These are phyloP conservation scores for Drosophila fuyamai DNA, from an alignment of 1,140 invertebrate genomes.

Conservation along the genomic window DNA sequence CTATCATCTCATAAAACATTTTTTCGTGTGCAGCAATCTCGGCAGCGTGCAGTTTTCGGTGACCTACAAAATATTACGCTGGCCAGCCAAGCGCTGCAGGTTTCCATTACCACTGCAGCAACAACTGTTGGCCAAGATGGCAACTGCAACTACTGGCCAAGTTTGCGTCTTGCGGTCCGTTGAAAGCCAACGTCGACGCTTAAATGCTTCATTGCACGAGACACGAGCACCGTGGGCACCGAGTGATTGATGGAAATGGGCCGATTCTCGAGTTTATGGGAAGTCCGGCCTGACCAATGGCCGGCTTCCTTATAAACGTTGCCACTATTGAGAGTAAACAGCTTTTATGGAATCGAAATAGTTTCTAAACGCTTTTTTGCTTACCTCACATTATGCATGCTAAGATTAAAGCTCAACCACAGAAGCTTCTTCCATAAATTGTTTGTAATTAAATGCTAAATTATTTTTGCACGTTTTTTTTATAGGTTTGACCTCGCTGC, in stretches of 20 bases:
- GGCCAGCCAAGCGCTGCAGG: conserved; percentile 81
- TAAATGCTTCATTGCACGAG: conserved; percentile 61
- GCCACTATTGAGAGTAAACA: conserved; percentile 1
- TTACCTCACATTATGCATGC: conserved; percentile 16
- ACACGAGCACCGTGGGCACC: conserved; percentile 27
- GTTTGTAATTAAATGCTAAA: conserved; percentile 41
- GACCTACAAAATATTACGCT: conserved; percentile 83
- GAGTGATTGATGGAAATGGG: conserved; percentile 38
- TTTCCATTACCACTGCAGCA: conserved; percentile 77
- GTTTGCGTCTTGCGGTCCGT: conserved; percentile 41
- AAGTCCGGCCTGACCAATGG: neutral
- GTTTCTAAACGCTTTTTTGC: conserved; percentile 19
- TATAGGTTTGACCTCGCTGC: conserved; percentile 32
- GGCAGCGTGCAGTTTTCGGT: conserved; percentile 42
- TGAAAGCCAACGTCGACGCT: conserved; percentile 67
- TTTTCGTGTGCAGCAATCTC: conserved; percentile 11
- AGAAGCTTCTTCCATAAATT: conserved; percentile 36
- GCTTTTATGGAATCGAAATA: conserved; percentile 1
- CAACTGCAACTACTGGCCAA: conserved; percentile 55
- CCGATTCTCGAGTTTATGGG: neutral
- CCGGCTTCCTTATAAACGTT: conserved; percentile 20
- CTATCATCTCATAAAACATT: neutral
- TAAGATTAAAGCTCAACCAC: conserved; percentile 16
- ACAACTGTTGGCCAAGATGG: conserved; percentile 49
- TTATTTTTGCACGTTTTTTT: conserved; percentile 44